A percentile compares a stretch with the other conserved stretches of the same genome.
These are phyloP conservation scores for Phortica okadai DNA, from an alignment of 2,888 invertebrate species.

Conservation along the genomic window DNA sequence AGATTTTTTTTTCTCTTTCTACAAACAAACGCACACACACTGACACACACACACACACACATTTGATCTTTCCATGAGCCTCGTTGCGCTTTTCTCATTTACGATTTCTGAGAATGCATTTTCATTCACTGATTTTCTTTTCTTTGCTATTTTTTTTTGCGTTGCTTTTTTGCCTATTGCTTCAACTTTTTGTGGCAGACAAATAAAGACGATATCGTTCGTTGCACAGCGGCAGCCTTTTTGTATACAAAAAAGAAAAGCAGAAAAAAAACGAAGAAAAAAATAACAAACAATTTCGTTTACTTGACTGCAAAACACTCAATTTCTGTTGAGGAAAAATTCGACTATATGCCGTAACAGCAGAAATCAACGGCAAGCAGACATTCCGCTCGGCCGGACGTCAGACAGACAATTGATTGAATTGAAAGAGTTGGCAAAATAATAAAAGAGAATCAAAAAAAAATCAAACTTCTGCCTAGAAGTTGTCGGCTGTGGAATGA, in stretches of 20 bases:
- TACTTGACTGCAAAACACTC: conserved; percentile 24
- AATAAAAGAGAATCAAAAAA: neutral
- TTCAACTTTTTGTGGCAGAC: conserved; percentile 24
- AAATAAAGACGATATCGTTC: conserved; percentile 36
- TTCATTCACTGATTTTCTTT: conserved; percentile 2
- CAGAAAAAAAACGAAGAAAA: neutral
- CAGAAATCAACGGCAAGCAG: too few relatives aligned
- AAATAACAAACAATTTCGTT: conserved; percentile 32
- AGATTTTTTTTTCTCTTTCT: conserved; percentile 17
- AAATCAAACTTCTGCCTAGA: neutral
- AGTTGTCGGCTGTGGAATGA: neutral
- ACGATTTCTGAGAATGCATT: conserved; percentile 10
- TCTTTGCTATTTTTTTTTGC: too few relatives aligned
- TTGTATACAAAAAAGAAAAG: neutral
- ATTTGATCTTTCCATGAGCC: neutral
- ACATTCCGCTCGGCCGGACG: neutral
- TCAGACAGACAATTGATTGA: conserved; percentile 1
- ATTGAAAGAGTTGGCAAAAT: neutral
- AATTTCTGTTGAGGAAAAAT: conserved; percentile 11
- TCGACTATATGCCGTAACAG: neutral
- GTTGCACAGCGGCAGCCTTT: conserved; percentile 9
- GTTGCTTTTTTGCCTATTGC: neutral
- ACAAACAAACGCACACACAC: neutral
- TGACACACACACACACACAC: neutral
- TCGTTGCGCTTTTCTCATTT: conserved; percentile 19